Conservation (phyloP, 1,140 invertebrate species). For the Zaprionus tsacasi region DNA sequence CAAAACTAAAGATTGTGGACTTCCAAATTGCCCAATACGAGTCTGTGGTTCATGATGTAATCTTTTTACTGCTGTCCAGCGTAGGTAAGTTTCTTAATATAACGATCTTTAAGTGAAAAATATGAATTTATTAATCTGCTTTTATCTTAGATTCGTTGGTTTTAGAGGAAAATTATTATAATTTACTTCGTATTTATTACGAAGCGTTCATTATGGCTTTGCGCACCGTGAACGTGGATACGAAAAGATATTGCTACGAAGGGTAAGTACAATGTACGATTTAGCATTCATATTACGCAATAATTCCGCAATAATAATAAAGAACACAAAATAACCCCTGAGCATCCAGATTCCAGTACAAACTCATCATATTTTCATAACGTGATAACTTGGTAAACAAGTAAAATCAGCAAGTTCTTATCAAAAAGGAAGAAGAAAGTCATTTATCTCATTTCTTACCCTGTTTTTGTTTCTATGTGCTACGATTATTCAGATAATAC, state of each 20-base stretch:
- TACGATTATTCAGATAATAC: neutral
- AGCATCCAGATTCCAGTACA: neutral
- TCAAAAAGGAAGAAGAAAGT: neutral
- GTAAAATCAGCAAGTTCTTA: neutral
- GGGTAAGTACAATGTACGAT: constrained; percentile 42
- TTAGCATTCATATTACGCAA: neutral
- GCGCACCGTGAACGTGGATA: constrained; percentile 61
- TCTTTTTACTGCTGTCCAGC: constrained; percentile 87
- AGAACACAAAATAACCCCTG: too few species aligned
- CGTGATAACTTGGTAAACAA: neutral
- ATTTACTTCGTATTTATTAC: constrained; percentile 85
- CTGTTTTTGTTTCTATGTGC: neutral
- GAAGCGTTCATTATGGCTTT: constrained; percentile 84
- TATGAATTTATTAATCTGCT: neutral
- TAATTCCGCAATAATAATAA: too few species aligned
- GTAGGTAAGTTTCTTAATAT: constrained; percentile 54
- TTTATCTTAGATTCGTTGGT: constrained; percentile 63
- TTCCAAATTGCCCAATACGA: constrained; percentile 86
- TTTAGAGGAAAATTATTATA: constrained; percentile 84
- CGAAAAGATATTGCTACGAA: constrained; percentile 56
- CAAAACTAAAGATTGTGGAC: constrained; percentile 87
- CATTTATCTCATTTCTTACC: neutral
- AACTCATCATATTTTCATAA: neutral
- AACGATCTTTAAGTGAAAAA: neutral
- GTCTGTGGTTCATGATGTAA: constrained; percentile 86